A percentile compares a stretch with the other conserved stretches of the same genome.
Evolutionary conservation across 2,113 vertebrate genomes (phyloP).

Genomic region (Ploceus nigricollis): DNA sequence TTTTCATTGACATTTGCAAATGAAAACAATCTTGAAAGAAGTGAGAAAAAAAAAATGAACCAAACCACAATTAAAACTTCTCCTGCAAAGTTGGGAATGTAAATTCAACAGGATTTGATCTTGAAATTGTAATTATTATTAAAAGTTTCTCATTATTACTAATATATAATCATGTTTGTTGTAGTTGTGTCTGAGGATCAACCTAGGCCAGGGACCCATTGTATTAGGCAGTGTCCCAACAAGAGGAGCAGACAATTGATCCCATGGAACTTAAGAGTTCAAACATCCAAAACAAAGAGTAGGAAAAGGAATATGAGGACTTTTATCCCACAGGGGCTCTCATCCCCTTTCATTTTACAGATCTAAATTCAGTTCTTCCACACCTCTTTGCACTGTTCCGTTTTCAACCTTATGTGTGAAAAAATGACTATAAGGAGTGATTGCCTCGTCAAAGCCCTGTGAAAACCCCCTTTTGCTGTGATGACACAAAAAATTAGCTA

Average conservation of each 20-base stretch:
- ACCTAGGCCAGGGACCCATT: neutral
- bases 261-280: neutral
- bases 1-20: slow-evolving; percentile 24
- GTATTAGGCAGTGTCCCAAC: neutral
- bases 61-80: slow-evolving; percentile 2
- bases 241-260: neutral
- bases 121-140: neutral
- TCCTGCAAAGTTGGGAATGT: neutral
- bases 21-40: slow-evolving; percentile 11
- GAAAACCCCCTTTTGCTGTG: neutral
- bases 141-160: neutral
- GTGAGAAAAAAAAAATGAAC: neutral
- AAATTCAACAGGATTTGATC: neutral
- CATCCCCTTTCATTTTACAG: neutral
- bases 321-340: neutral
- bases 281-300: neutral
- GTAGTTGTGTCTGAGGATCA: neutral
- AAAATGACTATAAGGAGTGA: neutral
- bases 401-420: neutral
- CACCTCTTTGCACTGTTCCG: neutral
- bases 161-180: neutral
- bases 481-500: neutral
- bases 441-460: neutral
- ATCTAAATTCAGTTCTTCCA: neutral
- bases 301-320: neutral